Evolutionary conservation across 2,888 invertebrate genomes (phyloP).

Genomic region (Tenthredo mesomela): DNA sequence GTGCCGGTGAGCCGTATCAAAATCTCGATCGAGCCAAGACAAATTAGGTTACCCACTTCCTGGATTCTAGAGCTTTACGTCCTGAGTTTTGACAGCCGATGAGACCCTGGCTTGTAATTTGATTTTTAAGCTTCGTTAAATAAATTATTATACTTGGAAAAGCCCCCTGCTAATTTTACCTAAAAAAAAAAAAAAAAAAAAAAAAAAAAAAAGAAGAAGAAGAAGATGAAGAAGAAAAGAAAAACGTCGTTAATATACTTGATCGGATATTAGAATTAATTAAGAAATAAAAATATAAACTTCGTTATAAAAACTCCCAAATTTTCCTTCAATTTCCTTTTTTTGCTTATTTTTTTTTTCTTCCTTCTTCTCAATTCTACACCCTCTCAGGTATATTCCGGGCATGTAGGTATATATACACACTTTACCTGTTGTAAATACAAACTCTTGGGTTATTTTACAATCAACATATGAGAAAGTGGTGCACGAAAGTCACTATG

Average conservation of each 20-base stretch:
- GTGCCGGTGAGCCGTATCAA: conserved; percentile 18
- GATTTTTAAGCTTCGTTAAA: conserved; percentile 5
- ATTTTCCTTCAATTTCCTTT: background rate
- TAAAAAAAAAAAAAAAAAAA: background rate
- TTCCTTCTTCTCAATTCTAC: background rate
- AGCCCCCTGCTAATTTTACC: background rate
- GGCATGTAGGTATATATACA: no score
- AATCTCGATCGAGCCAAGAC: conserved; percentile 35
- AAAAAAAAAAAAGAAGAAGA: background rate
- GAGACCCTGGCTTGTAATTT: background rate
- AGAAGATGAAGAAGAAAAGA: background rate
- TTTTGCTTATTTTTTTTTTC: background rate
- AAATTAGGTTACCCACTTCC: conserved; percentile 28
- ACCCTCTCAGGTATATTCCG: background rate
- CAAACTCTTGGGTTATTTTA: background rate
- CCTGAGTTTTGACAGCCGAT: background rate
- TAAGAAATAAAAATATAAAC: background rate
- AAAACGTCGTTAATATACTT: background rate
- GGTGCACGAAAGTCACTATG: conserved; percentile 25
- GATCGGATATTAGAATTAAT: background rate
- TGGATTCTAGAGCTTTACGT: background rate
- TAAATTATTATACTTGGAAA: background rate
- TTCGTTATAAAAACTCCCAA: background rate
- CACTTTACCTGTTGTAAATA: background rate
- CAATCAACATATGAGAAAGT: background rate